These are phyloP conservation scores for Caerostris extrusa DNA, from an alignment of 1,140 invertebrate species.

Conservation along the genomic window DNA sequence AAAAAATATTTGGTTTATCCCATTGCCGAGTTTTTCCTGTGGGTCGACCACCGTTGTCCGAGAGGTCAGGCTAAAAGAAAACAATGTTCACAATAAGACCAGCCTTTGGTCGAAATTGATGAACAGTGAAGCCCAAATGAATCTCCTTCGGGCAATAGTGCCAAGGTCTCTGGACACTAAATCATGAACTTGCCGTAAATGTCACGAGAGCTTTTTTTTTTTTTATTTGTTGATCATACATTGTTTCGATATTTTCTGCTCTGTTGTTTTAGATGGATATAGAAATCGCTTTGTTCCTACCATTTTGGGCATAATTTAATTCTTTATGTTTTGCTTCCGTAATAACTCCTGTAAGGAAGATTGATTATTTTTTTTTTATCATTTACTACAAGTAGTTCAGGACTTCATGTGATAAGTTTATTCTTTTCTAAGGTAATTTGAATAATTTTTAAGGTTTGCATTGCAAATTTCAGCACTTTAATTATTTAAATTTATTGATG, in stretches of 20 bases:
- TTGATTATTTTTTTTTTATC: too few species aligned
- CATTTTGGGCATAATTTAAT: too few species aligned
- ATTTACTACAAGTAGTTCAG: too few species aligned
- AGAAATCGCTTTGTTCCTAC: too few species aligned
- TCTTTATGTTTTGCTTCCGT: too few species aligned
- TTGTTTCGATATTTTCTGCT: conserved; percentile 13
- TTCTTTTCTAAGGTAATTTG: too few species aligned
- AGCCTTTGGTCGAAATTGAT: conserved; percentile 65
- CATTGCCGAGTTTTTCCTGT: background rate
- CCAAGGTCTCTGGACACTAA: conserved; percentile 64
- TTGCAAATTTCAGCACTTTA: too few species aligned
- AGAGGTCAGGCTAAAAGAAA: conserved; percentile 49
- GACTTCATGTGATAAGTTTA: too few species aligned
- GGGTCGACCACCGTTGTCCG: background rate
- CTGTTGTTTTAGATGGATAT: background rate
- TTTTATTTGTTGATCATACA: background rate
- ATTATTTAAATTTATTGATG: too few species aligned
- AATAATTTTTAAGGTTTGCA: too few species aligned
- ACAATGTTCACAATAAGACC: background rate
- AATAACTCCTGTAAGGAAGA: too few species aligned
- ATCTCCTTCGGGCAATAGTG: conserved; percentile 58
- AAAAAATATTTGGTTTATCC: conserved; percentile 8
- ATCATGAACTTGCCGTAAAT: conserved; percentile 65
- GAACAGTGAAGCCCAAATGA: conserved; percentile 71
- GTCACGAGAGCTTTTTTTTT: background rate